Conservation (phyloP, 2,113 vertebrate genomes). For the Daubentonia madagascariensis region DNA sequence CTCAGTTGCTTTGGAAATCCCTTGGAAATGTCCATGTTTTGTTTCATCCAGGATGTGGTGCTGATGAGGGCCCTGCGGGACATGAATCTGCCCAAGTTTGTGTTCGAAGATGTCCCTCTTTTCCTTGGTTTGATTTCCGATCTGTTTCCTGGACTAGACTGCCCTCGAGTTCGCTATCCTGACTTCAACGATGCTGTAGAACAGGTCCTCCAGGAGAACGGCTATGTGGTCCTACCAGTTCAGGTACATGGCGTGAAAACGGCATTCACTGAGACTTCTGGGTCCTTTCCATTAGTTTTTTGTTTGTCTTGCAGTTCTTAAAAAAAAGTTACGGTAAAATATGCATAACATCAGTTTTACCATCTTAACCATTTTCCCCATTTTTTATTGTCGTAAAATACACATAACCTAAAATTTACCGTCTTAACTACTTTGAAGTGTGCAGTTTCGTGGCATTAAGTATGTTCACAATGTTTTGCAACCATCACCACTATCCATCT, state of each 20-base stretch:
- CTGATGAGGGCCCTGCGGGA: conserved; percentile 96
- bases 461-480: not conserved
- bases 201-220: conserved; percentile 85
- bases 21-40: not conserved
- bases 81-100: conserved; percentile 98
- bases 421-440: not conserved
- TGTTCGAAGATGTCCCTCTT: conserved; percentile 96
- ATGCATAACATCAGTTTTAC: not conserved
- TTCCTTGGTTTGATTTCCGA: conserved; percentile 96
- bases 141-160: conserved; percentile 95
- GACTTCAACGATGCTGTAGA: conserved; percentile 94
- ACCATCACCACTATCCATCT: too few relatives aligned
- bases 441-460: not conserved
- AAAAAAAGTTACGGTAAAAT: not conserved
- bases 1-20: not conserved
- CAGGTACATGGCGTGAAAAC: conserved; percentile 84
- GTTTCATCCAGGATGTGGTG: conserved; percentile 90
- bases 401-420: not conserved
- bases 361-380: fast-evolving
- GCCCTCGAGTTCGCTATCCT: conserved; percentile 94
- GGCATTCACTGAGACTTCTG: not conserved
- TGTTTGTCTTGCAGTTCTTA: not conserved
- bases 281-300: not conserved
- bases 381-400: not conserved
- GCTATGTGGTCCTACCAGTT: conserved; percentile 86